Base-by-base conservation (phyloP, 2,888 invertebrate species). In the Drosophila hawaiiensis region DNA sequence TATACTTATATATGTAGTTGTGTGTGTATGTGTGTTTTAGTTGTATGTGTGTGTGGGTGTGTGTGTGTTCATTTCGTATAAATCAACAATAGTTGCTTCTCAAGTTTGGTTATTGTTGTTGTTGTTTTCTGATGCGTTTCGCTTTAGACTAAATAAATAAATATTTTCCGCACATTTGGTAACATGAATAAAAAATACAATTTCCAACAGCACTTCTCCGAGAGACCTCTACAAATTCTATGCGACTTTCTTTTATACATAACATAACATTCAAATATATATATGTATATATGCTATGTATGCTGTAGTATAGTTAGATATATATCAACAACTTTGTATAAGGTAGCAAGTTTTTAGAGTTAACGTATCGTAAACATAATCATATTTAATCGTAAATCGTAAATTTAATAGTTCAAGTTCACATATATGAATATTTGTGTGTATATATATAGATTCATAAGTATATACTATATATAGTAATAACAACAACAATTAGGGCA, bases 111-210 rank as follows among this genome's bases (percentile, higher is more conserved):
- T 53, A 66, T 71, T 55, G 47, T 37, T 16, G 52, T 55, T 37
- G 52, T 55, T 29, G 31, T 1, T 52, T 25, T 31, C 52, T 52
- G 39, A 53, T 55, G 68, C 47, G 28, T 69, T 69, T 75, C 60
- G 58, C 41, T 65, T 54, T 55, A 55, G 55, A 55, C 67, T 66
- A 58, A 64, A 59, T 68, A 72, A 75, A 84, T 82, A 73, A 82
- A 78, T 78, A 72, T 81, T 73, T 54, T 58, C 31, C 58, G 47
- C 72, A 62, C 22, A 58, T 55, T 69, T 66, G 39, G 64, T 78
- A 89, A 90, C 77, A 87, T 80, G 80, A 88, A 80, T 88, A 90
- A 82, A 87, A 90, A 88, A 83, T 90, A 90, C 76, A 85, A 55
- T 76, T 81, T 50, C 73, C 69, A 82, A 84, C 89, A 78, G 73